Percentiles rank a stretch among this genome's conserved stretches.
phyloP scores from a whole-genome alignment of 2,888 invertebrate genomes.

The Plagodis dolabraria region DNA sequence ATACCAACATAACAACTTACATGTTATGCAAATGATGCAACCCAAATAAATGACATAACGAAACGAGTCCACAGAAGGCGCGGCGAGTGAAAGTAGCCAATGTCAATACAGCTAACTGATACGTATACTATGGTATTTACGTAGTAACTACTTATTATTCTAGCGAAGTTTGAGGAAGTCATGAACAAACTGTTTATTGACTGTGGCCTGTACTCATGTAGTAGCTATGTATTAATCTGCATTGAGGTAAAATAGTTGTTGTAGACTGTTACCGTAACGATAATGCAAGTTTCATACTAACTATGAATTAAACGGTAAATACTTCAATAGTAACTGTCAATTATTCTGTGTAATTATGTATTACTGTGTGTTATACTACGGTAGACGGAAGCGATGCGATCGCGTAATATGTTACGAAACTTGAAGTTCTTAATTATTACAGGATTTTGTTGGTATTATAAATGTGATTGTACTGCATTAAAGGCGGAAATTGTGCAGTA shows the following conservation, averaged over 20 bases:
- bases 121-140: slow-evolving; percentile 5
- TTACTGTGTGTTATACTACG: slow-evolving; percentile 7
- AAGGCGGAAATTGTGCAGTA: slow-evolving; percentile 5
- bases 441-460: slow-evolving; percentile 14
- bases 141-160: slow-evolving; percentile 13
- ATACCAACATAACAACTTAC: slow-evolving; percentile 2
- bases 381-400: slow-evolving; percentile 23
- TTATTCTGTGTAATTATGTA: too few species aligned
- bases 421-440: slow-evolving; percentile 15
- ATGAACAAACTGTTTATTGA: not conserved
- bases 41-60: slow-evolving; percentile 22
- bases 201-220: not conserved
- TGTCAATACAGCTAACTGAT: slow-evolving; percentile 22
- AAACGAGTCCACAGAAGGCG: slow-evolving; percentile 14
- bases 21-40: slow-evolving; percentile 26
- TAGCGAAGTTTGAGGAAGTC: not conserved
- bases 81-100: slow-evolving; percentile 28
- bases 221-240: not conserved
- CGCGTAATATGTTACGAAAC: slow-evolving; percentile 30
- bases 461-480: not conserved
- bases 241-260: not conserved
- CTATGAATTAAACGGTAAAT: slow-evolving; percentile 1
- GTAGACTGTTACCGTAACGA: too few species aligned
- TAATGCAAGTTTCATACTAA: not conserved
- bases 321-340: slow-evolving; percentile 4